Evolutionary conservation across 2,113 vertebrate species (phyloP), one percentile per base, ranked within the genome.

Genomic region (Nannospalax galili): DNA sequence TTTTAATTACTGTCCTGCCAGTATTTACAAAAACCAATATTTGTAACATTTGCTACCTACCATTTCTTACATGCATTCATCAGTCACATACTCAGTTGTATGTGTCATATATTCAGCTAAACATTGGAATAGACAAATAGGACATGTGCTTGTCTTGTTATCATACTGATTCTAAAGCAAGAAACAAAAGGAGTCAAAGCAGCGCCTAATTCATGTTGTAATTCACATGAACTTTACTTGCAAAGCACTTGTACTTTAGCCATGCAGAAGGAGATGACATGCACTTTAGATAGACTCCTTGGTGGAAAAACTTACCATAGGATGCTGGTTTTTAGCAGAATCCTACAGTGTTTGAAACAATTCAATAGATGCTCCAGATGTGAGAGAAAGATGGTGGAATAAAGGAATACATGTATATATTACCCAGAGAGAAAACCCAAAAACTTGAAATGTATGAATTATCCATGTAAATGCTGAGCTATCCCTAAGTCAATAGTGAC

Each of bases 71-170:
- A 45, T 65, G 8, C 2, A 56, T 45, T 84, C 24, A 37, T 64
- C 20, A 78, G 60, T 78, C 60, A 90, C 86, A 32, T 86, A 70
- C 14, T 69, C 28, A 70, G 58, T 81, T 60, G 6, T 82, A 5
- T 42, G 30, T 73, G 0, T 93, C 35, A 91, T n/a, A n/a, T 79
- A 42, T 58, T 93, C n/a, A 58, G 40, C 4, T n/a, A 73, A 10
- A 26, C 85, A 84, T 78, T 45, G 95, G n/a, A 88, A 58, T 40
- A 48, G 16, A 72, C n/a, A 96, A 93, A 79, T 48, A 81, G 17
- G 7, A 32, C 7, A 70, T 69, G 16, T 40, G 4, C 48, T 75
- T 90, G 15, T 69, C 91, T 96, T 91, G 22, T 37, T 12, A 32
- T 73, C 40, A 69, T 60, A 60, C 0, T 84, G 20, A 95, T 69